Conservation (phyloP, 2,888 invertebrate species). For the Scaeva pyrastri region DNA sequence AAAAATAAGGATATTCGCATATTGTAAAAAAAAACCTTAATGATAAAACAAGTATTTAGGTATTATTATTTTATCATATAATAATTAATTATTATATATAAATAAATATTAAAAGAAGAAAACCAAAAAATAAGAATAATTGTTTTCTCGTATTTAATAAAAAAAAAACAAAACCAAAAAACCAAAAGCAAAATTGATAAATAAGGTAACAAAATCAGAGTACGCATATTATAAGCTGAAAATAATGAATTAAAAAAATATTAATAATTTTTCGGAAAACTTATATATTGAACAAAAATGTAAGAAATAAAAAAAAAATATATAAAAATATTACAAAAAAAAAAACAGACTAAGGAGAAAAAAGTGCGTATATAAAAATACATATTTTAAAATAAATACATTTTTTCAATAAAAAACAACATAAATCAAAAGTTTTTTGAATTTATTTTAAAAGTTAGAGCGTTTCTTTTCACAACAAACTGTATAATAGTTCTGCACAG, state of each 20-base stretch:
- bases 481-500: no score
- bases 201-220: conserved; percentile 66
- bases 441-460: neutral
- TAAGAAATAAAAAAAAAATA: conserved; percentile 55
- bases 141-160: conserved; percentile 71
- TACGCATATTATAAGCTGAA: conserved; percentile 68
- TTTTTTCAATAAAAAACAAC: conserved; percentile 77
- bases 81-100: conserved; percentile 73
- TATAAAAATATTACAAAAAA: conserved; percentile 29
- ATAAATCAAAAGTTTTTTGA: conserved; percentile 36
- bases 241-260: conserved; percentile 43
- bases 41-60: conserved; percentile 69
- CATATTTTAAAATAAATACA: conserved; percentile 77
- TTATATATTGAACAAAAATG: conserved; percentile 74
- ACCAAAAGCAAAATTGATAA: conserved; percentile 40
- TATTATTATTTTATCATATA: conserved; percentile 76
- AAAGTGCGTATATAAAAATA: conserved; percentile 74
- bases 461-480: no score
- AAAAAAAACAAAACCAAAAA: conserved; percentile 17
- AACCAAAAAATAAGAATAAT: conserved; percentile 47
- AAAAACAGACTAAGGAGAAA: conserved; percentile 70
- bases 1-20: conserved; percentile 71
- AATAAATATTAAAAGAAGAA: conserved; percentile 67
- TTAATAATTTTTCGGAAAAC: conserved; percentile 71
- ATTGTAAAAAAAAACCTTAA: conserved; percentile 60